Percentiles rank a stretch among this genome's conserved stretches.
These are phyloP conservation scores for Bombyx huttoni DNA, from an alignment of 2,888 invertebrate genomes.

Conservation along the genomic window DNA sequence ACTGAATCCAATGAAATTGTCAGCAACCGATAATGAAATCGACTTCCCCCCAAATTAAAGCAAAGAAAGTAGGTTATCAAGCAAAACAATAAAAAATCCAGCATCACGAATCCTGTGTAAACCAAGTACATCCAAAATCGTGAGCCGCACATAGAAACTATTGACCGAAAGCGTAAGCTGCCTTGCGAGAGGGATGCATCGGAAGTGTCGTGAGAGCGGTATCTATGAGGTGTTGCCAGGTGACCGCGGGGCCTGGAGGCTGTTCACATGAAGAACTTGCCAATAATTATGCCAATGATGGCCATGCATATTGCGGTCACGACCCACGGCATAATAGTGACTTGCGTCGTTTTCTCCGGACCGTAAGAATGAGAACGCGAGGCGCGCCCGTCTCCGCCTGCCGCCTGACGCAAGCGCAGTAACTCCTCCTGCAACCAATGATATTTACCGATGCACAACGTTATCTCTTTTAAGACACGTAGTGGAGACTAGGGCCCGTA, in stretches of 20 bases:
- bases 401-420: constrained; percentile 70
- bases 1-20: not conserved
- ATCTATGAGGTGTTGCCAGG: constrained; percentile 34
- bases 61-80: constrained; percentile 10
- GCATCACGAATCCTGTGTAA: not conserved
- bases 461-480: not conserved
- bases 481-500: not conserved
- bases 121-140: not conserved
- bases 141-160: constrained; percentile 19
- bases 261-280: constrained; percentile 87
- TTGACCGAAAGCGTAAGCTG: constrained; percentile 28
- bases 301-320: constrained; percentile 78
- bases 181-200: constrained; percentile 33
- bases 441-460: not conserved
- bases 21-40: not conserved
- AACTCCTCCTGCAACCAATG: constrained; percentile 72
- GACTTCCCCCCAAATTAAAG: not conserved
- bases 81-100: not conserved
- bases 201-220: constrained; percentile 48
- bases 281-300: constrained; percentile 81
- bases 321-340: constrained; percentile 75
- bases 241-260: constrained; percentile 31
- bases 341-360: constrained; percentile 73
- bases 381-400: constrained; percentile 40
- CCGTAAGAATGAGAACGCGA: constrained; percentile 53